Conservation (phyloP, 2,113 vertebrate genomes). For the Myiozetetes cayanensis region DNA sequence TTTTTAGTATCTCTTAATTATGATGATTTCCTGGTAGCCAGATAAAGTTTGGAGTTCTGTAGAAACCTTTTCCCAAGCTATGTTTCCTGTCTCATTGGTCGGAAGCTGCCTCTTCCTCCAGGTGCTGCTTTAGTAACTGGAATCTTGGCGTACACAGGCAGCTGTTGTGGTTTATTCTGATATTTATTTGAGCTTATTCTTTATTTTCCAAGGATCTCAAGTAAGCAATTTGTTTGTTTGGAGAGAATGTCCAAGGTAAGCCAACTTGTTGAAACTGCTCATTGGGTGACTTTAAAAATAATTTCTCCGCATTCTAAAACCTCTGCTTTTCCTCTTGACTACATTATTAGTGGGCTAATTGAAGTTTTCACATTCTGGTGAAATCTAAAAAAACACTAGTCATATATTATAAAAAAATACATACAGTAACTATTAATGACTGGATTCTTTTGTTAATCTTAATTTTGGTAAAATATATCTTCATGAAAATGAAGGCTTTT, state of each 20-base stretch:
- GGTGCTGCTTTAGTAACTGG: background rate
- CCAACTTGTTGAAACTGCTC: background rate
- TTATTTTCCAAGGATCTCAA: background rate
- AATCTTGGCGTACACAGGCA: background rate
- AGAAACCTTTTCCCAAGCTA: background rate
- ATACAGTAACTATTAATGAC: background rate
- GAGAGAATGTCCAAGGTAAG: conserved; percentile 1
- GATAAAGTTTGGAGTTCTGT: background rate
- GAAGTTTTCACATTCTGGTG: background rate
- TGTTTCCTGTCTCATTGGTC: conserved; percentile 40
- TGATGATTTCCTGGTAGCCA: conserved; percentile 25
- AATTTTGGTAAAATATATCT: background rate
- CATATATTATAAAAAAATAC: background rate
- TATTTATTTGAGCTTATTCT: background rate
- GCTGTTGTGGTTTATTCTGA: background rate
- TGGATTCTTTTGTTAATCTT: background rate
- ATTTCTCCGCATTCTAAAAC: background rate
- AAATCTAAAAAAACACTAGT: background rate
- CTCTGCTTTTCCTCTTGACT: background rate
- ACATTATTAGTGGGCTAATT: background rate
- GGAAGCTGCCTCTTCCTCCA: conserved; percentile 46
- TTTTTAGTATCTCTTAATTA: conserved; percentile 21
- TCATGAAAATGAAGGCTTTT: background rate
- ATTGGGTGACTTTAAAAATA: background rate
- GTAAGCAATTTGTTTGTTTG: background rate